Evolutionary conservation across 1,140 invertebrate species (phyloP), one percentile per base, ranked within the genome.

Genomic region (Drosophila tani): DNA sequence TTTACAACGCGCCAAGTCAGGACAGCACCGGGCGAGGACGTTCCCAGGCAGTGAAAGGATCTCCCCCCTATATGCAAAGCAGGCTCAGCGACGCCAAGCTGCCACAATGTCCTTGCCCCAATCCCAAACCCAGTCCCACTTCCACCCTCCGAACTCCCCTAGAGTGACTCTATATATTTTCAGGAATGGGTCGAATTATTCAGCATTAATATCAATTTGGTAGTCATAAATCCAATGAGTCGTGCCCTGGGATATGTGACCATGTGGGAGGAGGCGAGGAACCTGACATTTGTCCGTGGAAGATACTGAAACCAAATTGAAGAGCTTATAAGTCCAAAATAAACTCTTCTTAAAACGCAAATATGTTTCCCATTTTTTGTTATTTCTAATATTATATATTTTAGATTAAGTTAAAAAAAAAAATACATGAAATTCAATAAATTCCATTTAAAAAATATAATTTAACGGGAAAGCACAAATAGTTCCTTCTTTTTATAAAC

Each of bases 181-280:
- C 64, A 53, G 51, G 55, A 50, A 56, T 55, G 65, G 43, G 59
- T 43, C 65, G 65, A 84, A 66, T 84, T 90, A 84, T 65, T 76
- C 49, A 69, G 74, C 85, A 88, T 90, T 88, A 90, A 90, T 90
- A 90, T 88, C 85, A 90, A 90, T 90, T 88, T 83, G 70, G 85
- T 79, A 88, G 75, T 88, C 85, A 90, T 88, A 88, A 90, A 84
- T 90, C 84, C 85, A 82, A 82, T 82, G 84, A 75, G 59, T 71
- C 82, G 82, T 77, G 82, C 47, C 57, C 57, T 46, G 56, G 38
- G 75, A 38, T n/a, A 21, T 56, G 59, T 55, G 49, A 55, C 47
- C 50, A 55, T 56, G 47, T 12, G 15, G 29, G 19, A 24, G 58
- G 45, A 56, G 4, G 17, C 4, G 12, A 14, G 35, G 0, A 41